A percentile compares a stretch with the other conserved stretches of the same genome.
Evolutionary conservation across 1,140 invertebrate species (phyloP).

Genomic region (Drosophila mayri): DNA sequence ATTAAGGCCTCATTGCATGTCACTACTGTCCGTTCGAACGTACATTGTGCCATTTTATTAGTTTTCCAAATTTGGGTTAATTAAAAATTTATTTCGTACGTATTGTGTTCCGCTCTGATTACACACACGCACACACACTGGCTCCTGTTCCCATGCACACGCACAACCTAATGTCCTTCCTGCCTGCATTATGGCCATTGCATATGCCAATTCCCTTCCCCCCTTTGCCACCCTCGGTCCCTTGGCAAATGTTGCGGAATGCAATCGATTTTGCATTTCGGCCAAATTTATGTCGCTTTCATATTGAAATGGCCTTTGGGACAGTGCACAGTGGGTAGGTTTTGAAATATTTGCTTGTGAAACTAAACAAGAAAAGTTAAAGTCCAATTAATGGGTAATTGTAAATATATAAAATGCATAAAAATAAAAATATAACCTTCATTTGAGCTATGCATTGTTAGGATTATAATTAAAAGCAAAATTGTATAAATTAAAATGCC

Average conservation of each 20-base stretch:
- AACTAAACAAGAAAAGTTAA: too few species aligned
- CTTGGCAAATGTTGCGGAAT: slow-evolving; percentile 61
- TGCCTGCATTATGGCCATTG: slow-evolving; percentile 25
- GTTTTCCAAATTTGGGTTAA: slow-evolving; percentile 79
- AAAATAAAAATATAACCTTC: too few species aligned
- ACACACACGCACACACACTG: neutral
- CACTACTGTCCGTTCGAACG: slow-evolving; percentile 21
- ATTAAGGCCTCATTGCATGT: slow-evolving; percentile 56
- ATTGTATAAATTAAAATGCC: too few species aligned
- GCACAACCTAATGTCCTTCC: slow-evolving; percentile 9
- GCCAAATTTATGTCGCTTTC: slow-evolving; percentile 59
- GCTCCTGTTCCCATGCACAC: neutral
- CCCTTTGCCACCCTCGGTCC: neutral
- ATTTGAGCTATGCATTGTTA: too few species aligned
- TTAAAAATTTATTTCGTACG: slow-evolving; percentile 77
- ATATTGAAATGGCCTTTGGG: slow-evolving; percentile 64
- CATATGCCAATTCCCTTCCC: slow-evolving; percentile 47
- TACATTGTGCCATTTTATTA: slow-evolving; percentile 68
- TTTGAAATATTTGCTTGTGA: neutral
- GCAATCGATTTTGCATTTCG: slow-evolving; percentile 74
- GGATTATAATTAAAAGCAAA: too few species aligned
- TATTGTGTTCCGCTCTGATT: slow-evolving; percentile 28
- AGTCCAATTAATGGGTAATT: too few species aligned
- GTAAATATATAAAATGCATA: too few species aligned
- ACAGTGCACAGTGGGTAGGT: neutral